Percentiles rank a stretch among this genome's conserved stretches.
These are phyloP conservation scores for Empidonax traillii DNA, from an alignment of 2,113 vertebrate species.

Conservation along the genomic window DNA sequence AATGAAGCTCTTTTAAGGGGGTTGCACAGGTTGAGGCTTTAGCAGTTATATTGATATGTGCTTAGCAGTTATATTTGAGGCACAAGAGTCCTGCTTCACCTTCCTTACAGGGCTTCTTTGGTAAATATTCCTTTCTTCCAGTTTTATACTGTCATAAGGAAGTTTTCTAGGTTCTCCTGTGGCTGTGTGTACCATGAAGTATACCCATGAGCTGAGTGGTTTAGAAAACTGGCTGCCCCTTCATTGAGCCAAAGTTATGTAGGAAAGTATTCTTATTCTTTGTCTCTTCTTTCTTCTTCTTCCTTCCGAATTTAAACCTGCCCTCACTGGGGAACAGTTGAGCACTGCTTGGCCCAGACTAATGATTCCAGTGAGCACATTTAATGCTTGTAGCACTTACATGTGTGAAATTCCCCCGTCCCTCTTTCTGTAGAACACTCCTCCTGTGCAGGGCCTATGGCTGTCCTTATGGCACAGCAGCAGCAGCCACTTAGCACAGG, in stretches of 20 bases:
- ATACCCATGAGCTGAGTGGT: not conserved
- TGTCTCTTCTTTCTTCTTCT: not conserved
- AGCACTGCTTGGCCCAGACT: not conserved
- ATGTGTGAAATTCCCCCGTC: not conserved
- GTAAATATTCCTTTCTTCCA: not conserved
- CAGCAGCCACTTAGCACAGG: not conserved
- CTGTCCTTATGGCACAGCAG: not conserved
- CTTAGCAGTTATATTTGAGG: not conserved
- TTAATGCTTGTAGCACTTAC: not conserved
- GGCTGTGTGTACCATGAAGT: not conserved
- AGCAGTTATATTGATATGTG: not conserved
- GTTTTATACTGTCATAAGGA: not conserved
- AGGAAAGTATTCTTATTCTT: not conserved
- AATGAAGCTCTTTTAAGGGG: not conserved
- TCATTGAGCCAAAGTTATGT: not conserved
- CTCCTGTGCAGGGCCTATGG: not conserved
- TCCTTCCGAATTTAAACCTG: not conserved
- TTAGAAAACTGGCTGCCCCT: not conserved
- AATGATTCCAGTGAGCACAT: not conserved
- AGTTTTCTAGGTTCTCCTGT: not conserved
- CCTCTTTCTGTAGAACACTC: not conserved
- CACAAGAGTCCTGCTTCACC: not conserved
- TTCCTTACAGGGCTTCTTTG: not conserved
- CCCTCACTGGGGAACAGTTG: not conserved
- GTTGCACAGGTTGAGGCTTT: not conserved